Evolutionary conservation across 2,888 invertebrate genomes (phyloP).

Genomic region (Polyommatus iphigenia): DNA sequence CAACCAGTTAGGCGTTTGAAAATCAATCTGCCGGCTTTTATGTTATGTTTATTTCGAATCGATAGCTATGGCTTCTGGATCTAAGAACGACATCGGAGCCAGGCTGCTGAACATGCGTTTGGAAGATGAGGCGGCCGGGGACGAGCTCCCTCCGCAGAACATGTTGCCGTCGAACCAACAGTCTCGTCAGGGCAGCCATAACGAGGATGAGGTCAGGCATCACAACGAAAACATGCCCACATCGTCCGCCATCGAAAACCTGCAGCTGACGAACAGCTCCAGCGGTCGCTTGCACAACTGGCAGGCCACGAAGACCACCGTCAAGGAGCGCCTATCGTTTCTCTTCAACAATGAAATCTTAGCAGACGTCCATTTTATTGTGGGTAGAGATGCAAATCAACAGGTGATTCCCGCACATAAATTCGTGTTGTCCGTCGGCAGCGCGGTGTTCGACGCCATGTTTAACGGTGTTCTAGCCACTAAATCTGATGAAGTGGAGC

Average conservation of each 20-base stretch:
- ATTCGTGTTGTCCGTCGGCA: conserved; percentile 89
- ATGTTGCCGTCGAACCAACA: conserved; percentile 77
- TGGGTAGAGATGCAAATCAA: conserved; percentile 85
- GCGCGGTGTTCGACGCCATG: conserved; percentile 93
- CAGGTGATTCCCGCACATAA: conserved; percentile 89
- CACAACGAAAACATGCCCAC: conserved; percentile 58
- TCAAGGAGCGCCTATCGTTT: conserved; percentile 87
- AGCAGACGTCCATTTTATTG: conserved; percentile 88
- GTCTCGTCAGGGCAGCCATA: conserved; percentile 54
- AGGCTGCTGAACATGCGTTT: conserved; percentile 64
- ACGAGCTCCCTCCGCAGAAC: conserved; percentile 73
- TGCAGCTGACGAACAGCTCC: conserved; percentile 66
- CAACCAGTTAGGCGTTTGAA: conserved; percentile 1
- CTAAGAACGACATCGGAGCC: conserved; percentile 69
- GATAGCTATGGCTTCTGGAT: conserved; percentile 67
- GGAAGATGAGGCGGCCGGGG: conserved; percentile 60
- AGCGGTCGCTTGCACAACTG: conserved; percentile 81
- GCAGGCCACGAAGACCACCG: conserved; percentile 87
- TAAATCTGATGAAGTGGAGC: conserved; percentile 85
- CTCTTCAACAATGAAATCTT: conserved; percentile 75
- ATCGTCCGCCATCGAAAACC: conserved; percentile 60
- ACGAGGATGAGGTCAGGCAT: conserved; percentile 63
- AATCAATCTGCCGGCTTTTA: conserved; percentile 35
- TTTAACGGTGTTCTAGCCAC: conserved; percentile 89
- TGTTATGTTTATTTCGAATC: conserved; percentile 27